These are phyloP conservation scores for Microctenopoma steveboyesi DNA, from an alignment of 2,797 vertebrate genomes.

Conservation along the genomic window DNA sequence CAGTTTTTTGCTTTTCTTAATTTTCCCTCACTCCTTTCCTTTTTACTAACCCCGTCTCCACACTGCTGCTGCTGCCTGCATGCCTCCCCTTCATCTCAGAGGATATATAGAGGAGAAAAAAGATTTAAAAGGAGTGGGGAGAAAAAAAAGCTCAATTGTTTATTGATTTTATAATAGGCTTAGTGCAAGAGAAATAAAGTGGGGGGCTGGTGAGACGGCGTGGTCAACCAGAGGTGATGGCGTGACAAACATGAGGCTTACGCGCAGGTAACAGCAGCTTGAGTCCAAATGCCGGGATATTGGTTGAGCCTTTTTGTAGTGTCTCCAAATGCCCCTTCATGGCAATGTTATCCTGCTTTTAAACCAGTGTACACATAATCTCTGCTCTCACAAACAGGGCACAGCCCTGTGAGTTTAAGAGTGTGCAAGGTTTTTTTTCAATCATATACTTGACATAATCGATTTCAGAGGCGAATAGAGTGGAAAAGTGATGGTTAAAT, in stretches of 20 bases:
- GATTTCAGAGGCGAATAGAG: conserved; percentile 19
- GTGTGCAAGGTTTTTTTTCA: conserved; percentile 19
- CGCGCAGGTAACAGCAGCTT: conserved; percentile 76
- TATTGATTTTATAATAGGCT: conserved; percentile 92
- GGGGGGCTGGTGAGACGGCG: conserved; percentile 71
- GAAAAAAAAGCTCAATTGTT: conserved; percentile 85
- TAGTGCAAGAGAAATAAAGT: conserved; percentile 86
- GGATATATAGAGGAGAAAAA: conserved; percentile 86
- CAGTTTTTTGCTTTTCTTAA: conserved; percentile 27
- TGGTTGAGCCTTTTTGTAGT: conserved; percentile 62
- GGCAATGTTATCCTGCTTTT: conserved; percentile 75
- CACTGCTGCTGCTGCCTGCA: conserved; percentile 47
- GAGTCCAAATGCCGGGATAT: conserved; percentile 76
- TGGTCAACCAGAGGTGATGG: conserved; percentile 78
- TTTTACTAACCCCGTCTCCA: conserved; percentile 21
- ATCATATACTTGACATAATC: conserved; percentile 33
- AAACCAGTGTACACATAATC: conserved; percentile 78
- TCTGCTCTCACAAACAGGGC: conserved; percentile 70
- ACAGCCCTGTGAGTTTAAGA: conserved; percentile 56
- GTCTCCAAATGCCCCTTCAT: conserved; percentile 52
- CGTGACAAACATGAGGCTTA: conserved; percentile 83
- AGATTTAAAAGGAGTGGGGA: conserved; percentile 80
- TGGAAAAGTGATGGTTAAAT: conserved; percentile 20
- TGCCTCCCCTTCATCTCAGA: conserved; percentile 78
- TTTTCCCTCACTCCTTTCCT: conserved; percentile 1